These are phyloP conservation scores for Archips crataeganus DNA, from an alignment of 2,888 invertebrate genomes.

Conservation along the genomic window DNA sequence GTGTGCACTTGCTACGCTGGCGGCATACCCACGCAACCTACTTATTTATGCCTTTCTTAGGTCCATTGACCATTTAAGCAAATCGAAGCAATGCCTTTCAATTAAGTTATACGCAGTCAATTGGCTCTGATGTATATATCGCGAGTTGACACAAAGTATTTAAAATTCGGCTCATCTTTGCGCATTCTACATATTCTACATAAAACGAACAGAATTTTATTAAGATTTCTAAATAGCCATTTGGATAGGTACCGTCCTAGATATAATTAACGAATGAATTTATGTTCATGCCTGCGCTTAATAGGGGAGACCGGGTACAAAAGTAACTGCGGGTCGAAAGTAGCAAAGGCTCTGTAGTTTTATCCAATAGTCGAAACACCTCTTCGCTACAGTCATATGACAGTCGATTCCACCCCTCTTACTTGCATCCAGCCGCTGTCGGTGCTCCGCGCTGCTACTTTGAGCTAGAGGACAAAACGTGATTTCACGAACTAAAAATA, in stretches of 20 bases:
- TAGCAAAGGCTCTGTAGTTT: too few species aligned
- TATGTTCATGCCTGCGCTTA: background rate
- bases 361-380: too few species aligned
- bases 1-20: constrained; percentile 3
- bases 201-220: background rate
- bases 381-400: too few species aligned
- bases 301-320: too few species aligned
- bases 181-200: background rate
- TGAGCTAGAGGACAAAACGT: too few species aligned
- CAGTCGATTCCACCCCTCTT: too few species aligned
- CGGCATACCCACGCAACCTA: constrained; percentile 7
- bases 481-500: too few species aligned
- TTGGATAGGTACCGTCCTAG: background rate
- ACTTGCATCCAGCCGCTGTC: too few species aligned
- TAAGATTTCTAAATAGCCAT: background rate
- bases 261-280: constrained; percentile 1
- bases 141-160: background rate
- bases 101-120: constrained; percentile 6
- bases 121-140: constrained; percentile 2
- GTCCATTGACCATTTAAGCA: constrained; percentile 12
- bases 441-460: too few species aligned
- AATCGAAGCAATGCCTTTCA: constrained; percentile 1
- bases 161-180: background rate
- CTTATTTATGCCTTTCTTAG: constrained; percentile 12
- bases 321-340: too few species aligned